These are phyloP conservation scores for Tetragonula clypearis DNA, from an alignment of 1,140 invertebrate genomes.

Conservation along the genomic window DNA sequence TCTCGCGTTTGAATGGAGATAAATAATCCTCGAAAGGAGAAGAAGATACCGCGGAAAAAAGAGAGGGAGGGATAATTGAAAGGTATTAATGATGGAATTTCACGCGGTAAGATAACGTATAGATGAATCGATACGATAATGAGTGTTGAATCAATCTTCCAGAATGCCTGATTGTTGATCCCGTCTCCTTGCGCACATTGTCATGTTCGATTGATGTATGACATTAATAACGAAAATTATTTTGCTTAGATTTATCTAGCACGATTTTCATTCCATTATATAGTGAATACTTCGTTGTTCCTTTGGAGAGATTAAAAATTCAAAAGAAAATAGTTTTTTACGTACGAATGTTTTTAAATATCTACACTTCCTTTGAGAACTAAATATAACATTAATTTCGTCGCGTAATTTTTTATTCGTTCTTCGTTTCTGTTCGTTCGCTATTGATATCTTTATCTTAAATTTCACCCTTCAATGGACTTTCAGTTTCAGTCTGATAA, in stretches of 20 bases:
- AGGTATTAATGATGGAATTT: constrained; percentile 15
- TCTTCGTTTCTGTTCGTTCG: too few relatives aligned
- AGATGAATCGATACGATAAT: constrained; percentile 16
- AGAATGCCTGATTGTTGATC: not conserved
- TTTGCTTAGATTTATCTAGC: not conserved
- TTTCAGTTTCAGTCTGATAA: too few relatives aligned
- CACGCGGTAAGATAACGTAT: constrained; percentile 17
- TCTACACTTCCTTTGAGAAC: not conserved
- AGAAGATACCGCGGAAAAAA: not conserved
- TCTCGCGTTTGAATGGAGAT: not conserved
- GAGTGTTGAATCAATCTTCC: constrained; percentile 8
- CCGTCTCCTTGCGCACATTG: not conserved
- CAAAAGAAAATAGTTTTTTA: not conserved
- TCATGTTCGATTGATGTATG: constrained; percentile 1
- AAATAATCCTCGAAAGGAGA: not conserved
- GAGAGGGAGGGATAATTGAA: not conserved
- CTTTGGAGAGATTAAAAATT: not conserved
- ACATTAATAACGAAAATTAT: not conserved
- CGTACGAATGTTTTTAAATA: not conserved
- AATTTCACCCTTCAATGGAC: too few relatives aligned
- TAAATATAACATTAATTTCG: too few relatives aligned
- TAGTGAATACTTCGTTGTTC: not conserved
- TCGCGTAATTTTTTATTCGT: too few relatives aligned
- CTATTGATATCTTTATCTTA: too few relatives aligned
- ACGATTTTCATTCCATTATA: not conserved